Base-by-base conservation (phyloP, 2,888 invertebrate genomes). In the Drosophila paranaensis region DNA sequence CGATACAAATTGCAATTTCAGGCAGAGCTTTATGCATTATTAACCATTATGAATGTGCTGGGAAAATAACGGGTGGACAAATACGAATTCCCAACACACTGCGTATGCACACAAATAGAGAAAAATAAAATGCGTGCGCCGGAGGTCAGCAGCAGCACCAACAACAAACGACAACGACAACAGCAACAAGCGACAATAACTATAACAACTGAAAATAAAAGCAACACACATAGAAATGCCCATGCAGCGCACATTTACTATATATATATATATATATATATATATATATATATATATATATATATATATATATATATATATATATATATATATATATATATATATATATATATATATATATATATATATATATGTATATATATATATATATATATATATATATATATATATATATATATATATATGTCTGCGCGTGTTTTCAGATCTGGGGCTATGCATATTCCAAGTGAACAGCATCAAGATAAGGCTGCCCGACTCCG, bases 1-100 rank as follows among this genome's bases (percentile, higher is more conserved):
- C 27, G 39, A 46, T 20, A 33, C 48, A 16, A 39, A 39, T 60
- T 50, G 55, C 48, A 67, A 71, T 39, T 27, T 43, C 67, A 68
- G 66, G 61, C 61, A 30, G 53, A 58, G 58, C 60, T 57, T 63
- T 61, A 78, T 79, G 81, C 74, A 81, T 73, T 78, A 79, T 79
- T 81, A 79, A 79, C 66, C 81, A 74, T 78, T 81, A 67, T 79
- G 78, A 78, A 78, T 78, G 77, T 77, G 67, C 67, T 68, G 55
- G 66, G 63, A 63, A 57, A 60, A 69, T 62, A 46, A 25, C 43
- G 42, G 56, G 53, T 25, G 62, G 51, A 74, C 64, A 74, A 66
- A 79, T 63, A 60, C 53, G 68, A 77, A 75, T 74, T 60, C 63
- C 56, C 76, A 74, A 77, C 71, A 57, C 51, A 45, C 46, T 61